Conservation (phyloP, 2,888 invertebrate genomes). For the Nesidiocoris tenuis region DNA sequence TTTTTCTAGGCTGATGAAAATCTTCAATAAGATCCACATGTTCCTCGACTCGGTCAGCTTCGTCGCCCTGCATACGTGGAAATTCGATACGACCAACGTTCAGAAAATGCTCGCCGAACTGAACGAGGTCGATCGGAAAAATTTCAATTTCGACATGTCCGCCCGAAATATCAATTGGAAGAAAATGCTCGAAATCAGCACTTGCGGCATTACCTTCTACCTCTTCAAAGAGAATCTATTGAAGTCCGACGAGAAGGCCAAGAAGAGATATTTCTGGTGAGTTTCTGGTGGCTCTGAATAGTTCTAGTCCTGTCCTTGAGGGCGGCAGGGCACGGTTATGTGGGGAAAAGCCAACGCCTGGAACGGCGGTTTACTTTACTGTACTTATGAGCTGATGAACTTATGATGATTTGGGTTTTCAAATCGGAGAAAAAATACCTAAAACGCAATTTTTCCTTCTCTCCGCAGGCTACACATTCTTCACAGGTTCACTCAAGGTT, state of each 20-base stretch:
- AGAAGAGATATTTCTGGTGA: slow-evolving; percentile 62
- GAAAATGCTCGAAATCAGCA: slow-evolving; percentile 66
- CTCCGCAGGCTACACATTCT: slow-evolving; percentile 26
- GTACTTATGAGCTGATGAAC: neutral
- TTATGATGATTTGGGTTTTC: neutral
- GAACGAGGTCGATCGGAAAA: slow-evolving; percentile 60
- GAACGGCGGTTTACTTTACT: neutral
- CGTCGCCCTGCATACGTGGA: slow-evolving; percentile 78
- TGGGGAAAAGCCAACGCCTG: too few relatives aligned
- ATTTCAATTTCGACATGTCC: slow-evolving; percentile 71
- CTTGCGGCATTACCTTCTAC: slow-evolving; percentile 72
- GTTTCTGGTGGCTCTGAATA: slow-evolving; percentile 42
- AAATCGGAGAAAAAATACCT: neutral
- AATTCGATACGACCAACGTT: slow-evolving; percentile 65
- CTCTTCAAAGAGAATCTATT: slow-evolving; percentile 73
- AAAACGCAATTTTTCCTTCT: slow-evolving; percentile 10
- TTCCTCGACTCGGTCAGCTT: slow-evolving; percentile 72
- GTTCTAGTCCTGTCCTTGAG: too few relatives aligned
- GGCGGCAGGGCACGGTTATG: too few relatives aligned
- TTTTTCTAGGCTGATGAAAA: slow-evolving; percentile 65
- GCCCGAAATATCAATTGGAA: slow-evolving; percentile 69
- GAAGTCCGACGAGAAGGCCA: slow-evolving; percentile 69
- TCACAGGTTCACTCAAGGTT: slow-evolving; percentile 31
- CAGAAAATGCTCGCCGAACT: slow-evolving; percentile 62
- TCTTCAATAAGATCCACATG: slow-evolving; percentile 73